Base-by-base conservation (phyloP, 2,113 vertebrate genomes). In the Rhinolophus ferrumequinum region DNA sequence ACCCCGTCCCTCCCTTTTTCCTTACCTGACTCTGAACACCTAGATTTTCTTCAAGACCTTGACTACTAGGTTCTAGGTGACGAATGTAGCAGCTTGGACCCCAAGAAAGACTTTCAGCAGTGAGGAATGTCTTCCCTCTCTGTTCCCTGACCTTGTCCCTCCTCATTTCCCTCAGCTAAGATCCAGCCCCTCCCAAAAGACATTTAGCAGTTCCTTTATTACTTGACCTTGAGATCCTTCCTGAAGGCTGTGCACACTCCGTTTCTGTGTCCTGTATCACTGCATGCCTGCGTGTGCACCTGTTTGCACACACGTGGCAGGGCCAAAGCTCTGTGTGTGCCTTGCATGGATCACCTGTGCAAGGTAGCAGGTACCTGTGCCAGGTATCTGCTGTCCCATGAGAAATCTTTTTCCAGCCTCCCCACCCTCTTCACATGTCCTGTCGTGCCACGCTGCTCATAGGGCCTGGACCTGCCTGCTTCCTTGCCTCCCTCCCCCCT, bases 1-100 rank as follows among this genome's bases (percentile, higher is more conserved):
- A 58, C 91, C 97, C 92, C n/a, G 89, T 44, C 89, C 90, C 92
- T 96, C 50, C 92, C 96, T 92, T 72, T 79, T 76, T 79, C 67
- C 69, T 93, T 54, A 92, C 84, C 86, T 96, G 86, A 72, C 82
- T 47, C 83, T 26, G 6, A 95, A 81, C 79, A 92, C 75, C 88
- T 92, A 33, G 3, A 56, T 87, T 92, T 90, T 73, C 76, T 93
- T 76, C 56, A 87, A 84, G 88, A 87, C 67, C 60, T 30, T 28
- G 60, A 69, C 56, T 33, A 47, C 67, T 22, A 41, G 67, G 35
- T 58, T 44, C 26, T 54, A 44, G 38, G 79, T 92, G 14, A 58
- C 60, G 9, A 15, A 54, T 38, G 16, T 7, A 44, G 70, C 12
- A 82, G 19, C 28, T 0, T 21, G 56, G 66, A 38, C 50, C 80